These are phyloP conservation scores for Rhabdomys pumilio DNA, from an alignment of 2,797 vertebrate species.

Conservation along the genomic window DNA sequence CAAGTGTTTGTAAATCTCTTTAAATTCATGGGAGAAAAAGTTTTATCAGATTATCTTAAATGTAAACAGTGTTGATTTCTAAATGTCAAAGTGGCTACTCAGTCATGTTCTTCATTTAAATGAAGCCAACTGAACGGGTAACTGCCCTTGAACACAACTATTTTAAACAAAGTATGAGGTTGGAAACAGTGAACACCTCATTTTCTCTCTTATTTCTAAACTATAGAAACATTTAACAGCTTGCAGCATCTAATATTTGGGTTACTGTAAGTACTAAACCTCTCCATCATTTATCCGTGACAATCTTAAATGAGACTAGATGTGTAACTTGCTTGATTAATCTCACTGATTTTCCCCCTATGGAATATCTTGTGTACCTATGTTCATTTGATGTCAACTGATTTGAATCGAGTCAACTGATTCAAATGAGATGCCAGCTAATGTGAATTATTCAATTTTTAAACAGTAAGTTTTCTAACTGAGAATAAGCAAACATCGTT, in stretches of 20 bases:
- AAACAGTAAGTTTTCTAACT: background rate
- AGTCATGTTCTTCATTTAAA: constrained; percentile 27
- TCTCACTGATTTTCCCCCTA: background rate
- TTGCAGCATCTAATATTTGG: background rate
- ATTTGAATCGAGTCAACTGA: background rate
- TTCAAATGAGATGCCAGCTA: constrained; percentile 52
- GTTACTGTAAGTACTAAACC: background rate
- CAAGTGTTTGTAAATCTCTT: constrained; percentile 59
- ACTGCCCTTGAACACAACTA: background rate
- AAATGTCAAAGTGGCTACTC: constrained; percentile 53
- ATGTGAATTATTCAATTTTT: background rate
- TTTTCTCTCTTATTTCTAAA: constrained; percentile 51
- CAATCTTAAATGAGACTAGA: background rate
- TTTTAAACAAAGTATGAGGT: constrained; percentile 38
- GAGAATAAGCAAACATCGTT: background rate
- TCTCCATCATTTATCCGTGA: background rate
- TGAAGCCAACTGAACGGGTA: background rate
- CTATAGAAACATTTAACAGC: constrained; percentile 34
- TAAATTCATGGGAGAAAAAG: constrained; percentile 55
- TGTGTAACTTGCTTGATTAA: background rate
- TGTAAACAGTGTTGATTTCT: constrained; percentile 75
- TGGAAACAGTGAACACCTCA: constrained; percentile 40
- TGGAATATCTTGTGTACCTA: background rate
- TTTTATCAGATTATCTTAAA: constrained; percentile 56
- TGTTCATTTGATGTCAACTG: too few species aligned